Evolutionary conservation across 2,113 vertebrate species (phyloP), one percentile per base, ranked within the genome.

Genomic region (Rallus limicola): DNA sequence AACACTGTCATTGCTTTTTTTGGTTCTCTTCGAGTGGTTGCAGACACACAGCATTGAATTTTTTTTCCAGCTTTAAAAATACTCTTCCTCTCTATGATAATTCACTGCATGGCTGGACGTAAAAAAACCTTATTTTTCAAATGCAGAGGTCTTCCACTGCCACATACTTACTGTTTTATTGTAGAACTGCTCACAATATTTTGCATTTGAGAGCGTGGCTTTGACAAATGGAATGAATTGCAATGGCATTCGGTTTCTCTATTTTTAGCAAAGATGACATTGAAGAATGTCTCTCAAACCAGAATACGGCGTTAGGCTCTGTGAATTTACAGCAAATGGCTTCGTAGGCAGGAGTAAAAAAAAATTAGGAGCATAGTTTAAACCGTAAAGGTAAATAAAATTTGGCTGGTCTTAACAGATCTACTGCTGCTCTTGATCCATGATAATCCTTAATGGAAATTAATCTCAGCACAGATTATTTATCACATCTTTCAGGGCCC

Each of bases 21-120:
- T 52, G 24, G 67, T 85, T 95, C 76, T 77, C 64, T 82, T 68
- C 72, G 72, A 77, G 84, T n/a, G 44, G 42, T 90, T 93, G 40
- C 69, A 79, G 75, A 75, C 94, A 81, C 60, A 88, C 11, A 71
- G 34, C 65, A 55, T 10, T 91, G 13, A 50, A 10, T 79, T 74
- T 80, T 74, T 80, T 91, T 95, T 68, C 58, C 92, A 86, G 42
- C 62, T 93, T 91, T 68, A 92, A 87, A 97, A 96, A 83, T 90
- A 85, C 19, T 74, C 65, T 96, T 95, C 80, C 56, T 83, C 86
- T 67, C 24, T 52, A 20, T 62, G 58, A 72, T 65, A 70, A 55
- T 44, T 95, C 36, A 64, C 25, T 76, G 62, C 16, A 78, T 78
- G 7, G 9, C 67, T 50, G 67, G 75, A 50, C 75, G 77, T 33